Conservation (phyloP, 2,888 invertebrate species). For the Microplitis manilae region DNA sequence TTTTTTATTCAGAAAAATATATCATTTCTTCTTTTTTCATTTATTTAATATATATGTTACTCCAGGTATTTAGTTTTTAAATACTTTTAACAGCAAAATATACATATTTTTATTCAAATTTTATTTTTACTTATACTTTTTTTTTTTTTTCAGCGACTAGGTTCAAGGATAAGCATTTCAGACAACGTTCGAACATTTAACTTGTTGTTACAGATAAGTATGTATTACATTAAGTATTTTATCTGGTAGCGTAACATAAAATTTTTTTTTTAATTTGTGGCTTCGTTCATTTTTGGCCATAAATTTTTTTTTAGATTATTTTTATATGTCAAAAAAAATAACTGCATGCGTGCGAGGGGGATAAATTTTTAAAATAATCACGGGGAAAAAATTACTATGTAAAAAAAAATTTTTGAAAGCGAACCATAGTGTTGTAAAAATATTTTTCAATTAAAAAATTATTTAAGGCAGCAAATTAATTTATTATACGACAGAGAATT, state of each 20-base stretch:
- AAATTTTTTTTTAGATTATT: too few relatives aligned
- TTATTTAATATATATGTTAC: constrained; percentile 20
- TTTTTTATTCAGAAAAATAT: constrained; percentile 56
- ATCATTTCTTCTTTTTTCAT: constrained; percentile 46
- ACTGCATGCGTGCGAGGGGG: too few relatives aligned
- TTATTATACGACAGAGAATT: too few relatives aligned
- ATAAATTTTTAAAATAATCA: too few relatives aligned
- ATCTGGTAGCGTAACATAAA: background rate
- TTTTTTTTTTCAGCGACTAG: constrained; percentile 33
- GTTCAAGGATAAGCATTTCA: constrained; percentile 3
- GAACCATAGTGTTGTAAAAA: too few relatives aligned
- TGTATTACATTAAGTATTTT: background rate
- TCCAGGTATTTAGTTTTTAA: constrained; percentile 28
- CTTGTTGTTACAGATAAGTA: background rate
- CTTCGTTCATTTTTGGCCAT: too few relatives aligned
- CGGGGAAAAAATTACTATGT: too few relatives aligned
- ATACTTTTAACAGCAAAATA: constrained; percentile 11
- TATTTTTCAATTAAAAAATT: too few relatives aligned
- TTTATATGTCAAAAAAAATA: too few relatives aligned
- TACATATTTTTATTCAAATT: constrained; percentile 12
- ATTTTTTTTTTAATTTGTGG: too few relatives aligned
- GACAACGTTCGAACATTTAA: constrained; percentile 9
- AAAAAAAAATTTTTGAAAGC: too few relatives aligned
- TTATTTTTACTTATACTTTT: constrained; percentile 49
- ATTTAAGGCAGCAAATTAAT: too few relatives aligned